These are phyloP conservation scores for Dinocampus coccinellae DNA, from an alignment of 2,888 invertebrate genomes.

Conservation along the genomic window DNA sequence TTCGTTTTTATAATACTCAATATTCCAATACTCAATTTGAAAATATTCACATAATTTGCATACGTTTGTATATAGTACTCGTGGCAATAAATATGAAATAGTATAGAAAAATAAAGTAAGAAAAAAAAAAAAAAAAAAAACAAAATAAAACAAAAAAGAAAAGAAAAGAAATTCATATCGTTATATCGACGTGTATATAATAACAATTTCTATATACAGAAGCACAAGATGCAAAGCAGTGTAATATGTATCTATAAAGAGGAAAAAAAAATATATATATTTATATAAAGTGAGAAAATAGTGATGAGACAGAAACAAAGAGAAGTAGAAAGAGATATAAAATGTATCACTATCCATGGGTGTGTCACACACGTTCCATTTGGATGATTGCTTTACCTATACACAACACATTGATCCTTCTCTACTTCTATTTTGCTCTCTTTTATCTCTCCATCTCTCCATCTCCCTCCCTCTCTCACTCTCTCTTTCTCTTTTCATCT, in stretches of 20 bases:
- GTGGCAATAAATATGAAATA: too few species aligned
- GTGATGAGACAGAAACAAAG: slow-evolving; percentile 2
- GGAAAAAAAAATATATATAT: not conserved
- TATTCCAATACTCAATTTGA: slow-evolving; percentile 25
- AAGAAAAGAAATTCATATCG: slow-evolving; percentile 15
- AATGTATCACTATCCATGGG: not conserved
- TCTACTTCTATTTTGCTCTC: slow-evolving; percentile 21
- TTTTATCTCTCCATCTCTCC: not conserved
- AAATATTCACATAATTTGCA: slow-evolving; percentile 28
- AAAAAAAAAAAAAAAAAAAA: too few species aligned
- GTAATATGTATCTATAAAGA: too few species aligned
- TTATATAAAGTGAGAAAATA: not conserved
- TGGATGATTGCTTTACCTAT: slow-evolving; percentile 50
- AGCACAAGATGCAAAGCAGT: not conserved
- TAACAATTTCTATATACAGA: slow-evolving; percentile 7
- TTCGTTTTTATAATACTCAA: too few species aligned
- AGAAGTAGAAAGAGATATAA: slow-evolving; percentile 12
- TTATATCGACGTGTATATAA: slow-evolving; percentile 9
- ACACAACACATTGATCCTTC: slow-evolving; percentile 37
- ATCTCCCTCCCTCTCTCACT: slow-evolving; percentile 13
- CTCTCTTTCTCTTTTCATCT: slow-evolving; percentile 14
- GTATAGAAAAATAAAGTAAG: too few species aligned
- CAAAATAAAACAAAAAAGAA: slow-evolving; percentile 26
- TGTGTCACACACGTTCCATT: slow-evolving; percentile 52
- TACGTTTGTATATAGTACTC: not conserved